These are phyloP conservation scores for Gisinianus flammeolus DNA, from an alignment of 2,888 invertebrate genomes.

Conservation along the genomic window DNA sequence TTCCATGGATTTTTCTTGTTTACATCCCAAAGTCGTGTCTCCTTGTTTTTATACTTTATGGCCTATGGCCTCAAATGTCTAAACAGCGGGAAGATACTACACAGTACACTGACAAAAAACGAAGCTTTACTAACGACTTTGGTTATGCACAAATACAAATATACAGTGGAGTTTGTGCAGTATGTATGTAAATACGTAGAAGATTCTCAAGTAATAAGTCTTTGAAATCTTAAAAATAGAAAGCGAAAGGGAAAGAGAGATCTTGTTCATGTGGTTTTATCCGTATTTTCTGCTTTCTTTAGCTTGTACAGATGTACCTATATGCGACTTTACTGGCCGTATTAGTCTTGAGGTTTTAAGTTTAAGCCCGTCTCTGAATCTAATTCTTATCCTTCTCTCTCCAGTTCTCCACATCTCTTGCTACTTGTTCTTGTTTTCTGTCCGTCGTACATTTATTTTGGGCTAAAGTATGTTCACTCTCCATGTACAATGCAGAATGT, in stretches of 20 bases:
- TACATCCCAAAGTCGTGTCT: background rate
- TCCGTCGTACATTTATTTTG: slow-evolving; percentile 25
- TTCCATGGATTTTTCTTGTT: background rate
- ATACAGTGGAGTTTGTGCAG: no score
- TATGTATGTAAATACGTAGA: no score
- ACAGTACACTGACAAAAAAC: no score
- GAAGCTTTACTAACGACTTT: no score
- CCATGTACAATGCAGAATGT: background rate
- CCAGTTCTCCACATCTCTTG: background rate
- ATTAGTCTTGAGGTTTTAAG: no score
- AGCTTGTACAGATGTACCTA: no score
- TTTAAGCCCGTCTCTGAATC: background rate
- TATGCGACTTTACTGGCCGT: no score
- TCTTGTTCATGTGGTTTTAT: slow-evolving; percentile 8
- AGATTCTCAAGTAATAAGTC: background rate
- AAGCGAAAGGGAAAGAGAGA: background rate
- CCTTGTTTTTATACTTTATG: background rate
- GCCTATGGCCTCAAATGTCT: slow-evolving; percentile 2
- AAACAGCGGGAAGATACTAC: no score
- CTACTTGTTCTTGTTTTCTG: no score
- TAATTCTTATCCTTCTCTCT: background rate
- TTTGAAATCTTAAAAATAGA: background rate
- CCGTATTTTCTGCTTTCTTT: no score
- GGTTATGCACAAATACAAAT: no score
- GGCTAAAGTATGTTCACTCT: no score